A percentile compares a stretch with the other conserved stretches of the same genome.
These are phyloP conservation scores for Dione juno DNA, from an alignment of 2,888 invertebrate species.

Conservation along the genomic window DNA sequence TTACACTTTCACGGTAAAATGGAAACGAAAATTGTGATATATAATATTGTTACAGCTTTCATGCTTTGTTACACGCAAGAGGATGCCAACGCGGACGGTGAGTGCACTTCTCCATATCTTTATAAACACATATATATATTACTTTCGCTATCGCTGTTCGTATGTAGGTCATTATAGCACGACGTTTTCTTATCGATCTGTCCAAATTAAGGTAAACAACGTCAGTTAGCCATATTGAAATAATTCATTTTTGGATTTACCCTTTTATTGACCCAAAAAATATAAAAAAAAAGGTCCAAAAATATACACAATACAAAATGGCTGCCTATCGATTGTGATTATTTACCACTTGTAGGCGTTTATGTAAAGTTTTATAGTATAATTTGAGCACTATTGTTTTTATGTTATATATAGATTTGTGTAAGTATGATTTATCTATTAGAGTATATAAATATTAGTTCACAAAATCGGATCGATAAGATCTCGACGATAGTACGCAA, in stretches of 20 bases:
- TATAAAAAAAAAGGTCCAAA: no score
- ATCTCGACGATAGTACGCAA: slow-evolving; percentile 55
- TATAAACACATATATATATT: slow-evolving; percentile 41
- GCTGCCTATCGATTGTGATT: no score
- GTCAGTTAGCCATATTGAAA: not conserved
- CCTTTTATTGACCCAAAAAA: no score
- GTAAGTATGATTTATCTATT: not conserved
- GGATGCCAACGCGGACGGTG: slow-evolving; percentile 95
- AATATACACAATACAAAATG: no score
- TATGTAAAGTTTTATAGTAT: no score
- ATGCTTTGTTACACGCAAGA: slow-evolving; percentile 97
- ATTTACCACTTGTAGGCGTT: no score
- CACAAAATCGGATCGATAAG: slow-evolving; percentile 47
- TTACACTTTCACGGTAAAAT: slow-evolving; percentile 13
- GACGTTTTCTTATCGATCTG: slow-evolving; percentile 49
- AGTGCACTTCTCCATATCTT: slow-evolving; percentile 64
- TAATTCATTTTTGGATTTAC: not conserved
- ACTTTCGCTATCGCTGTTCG: slow-evolving; percentile 70
- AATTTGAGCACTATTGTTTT: no score
- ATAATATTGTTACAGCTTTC: slow-evolving; percentile 91
- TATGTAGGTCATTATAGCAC: slow-evolving; percentile 64
- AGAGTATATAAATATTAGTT: not conserved
- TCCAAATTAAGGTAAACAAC: not conserved
- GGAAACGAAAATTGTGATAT: slow-evolving; percentile 52
- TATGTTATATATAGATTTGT: no score